Evolutionary conservation across 2,113 vertebrate genomes (phyloP), one percentile per base, ranked within the genome.

Genomic region (Lepus americanus): DNA sequence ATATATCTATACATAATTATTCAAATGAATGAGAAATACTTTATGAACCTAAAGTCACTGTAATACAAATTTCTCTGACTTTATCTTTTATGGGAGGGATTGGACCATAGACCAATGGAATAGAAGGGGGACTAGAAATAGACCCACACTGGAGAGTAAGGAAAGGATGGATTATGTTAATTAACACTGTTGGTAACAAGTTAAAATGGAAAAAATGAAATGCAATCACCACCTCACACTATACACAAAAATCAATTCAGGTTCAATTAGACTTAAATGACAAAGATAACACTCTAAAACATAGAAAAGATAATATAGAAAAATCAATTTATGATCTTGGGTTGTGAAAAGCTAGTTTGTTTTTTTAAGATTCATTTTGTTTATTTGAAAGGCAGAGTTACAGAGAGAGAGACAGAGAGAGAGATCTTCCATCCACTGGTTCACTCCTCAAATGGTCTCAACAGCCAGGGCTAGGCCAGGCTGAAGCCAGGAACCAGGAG

Each of bases 151-250:
- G 20, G 11, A 63, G 33, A 61, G 10, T 17, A 33, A 9, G 17
- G 66, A 92, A 74, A 85, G 70, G 29, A 79, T 61, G 14, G 22
- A 39, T 29, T 92, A 51, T 80, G 73, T 88, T 74, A 79, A 94
- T 27, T 69, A 87, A 36, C 70, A 31, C 51, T 63, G 9, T 33
- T 83, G 16, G 16, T 79, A 89, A 67, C 36, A 78, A 93, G 94
- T 59, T 39, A 33, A 92, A 61, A 83, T 27, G 16, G 16, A 78
- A 63, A 70, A 84, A 63, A n/a, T 92, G 79, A 87, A 93, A 92
- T 17, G 17, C 31, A 76, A 29, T 59, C 33, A 78, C 22, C 39
- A 51, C 25, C 20, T 81, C 63, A 78, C 27, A 25, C 44, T 33
- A 25, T 29, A 36, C 19, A 39, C 12, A 55, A 87, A 82, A 88